phyloP scores from a whole-genome alignment of 2,797 vertebrate genomes.

The Anguilla marmorata region DNA sequence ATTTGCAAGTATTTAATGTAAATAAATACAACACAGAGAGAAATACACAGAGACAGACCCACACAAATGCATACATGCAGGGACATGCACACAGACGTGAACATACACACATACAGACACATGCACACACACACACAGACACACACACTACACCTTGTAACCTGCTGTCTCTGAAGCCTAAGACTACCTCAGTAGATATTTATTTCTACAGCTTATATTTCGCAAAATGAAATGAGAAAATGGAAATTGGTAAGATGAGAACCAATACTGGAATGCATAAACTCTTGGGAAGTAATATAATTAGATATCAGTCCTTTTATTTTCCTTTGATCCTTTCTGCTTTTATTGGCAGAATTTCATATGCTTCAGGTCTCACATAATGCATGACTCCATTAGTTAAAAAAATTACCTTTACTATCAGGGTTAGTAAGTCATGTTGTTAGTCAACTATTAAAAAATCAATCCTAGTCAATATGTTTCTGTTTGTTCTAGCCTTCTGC shows the following conservation, averaged over 20 bases:
- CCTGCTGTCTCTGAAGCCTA: neutral
- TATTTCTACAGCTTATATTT: neutral
- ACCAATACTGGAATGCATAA: too few species aligned
- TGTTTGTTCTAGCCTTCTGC: too few species aligned
- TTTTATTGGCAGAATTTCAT: too few species aligned
- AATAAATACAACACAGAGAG: neutral
- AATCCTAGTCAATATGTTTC: neutral
- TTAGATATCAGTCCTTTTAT: too few species aligned
- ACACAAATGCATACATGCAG: neutral
- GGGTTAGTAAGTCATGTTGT: neutral
- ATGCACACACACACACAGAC: neutral
- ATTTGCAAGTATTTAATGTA: neutral
- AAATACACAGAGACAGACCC: neutral
- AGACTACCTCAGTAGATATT: neutral
- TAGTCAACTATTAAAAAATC: neutral
- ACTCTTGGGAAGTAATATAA: too few species aligned
- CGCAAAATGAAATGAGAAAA: neutral
- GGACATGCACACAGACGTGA: neutral
- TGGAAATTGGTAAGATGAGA: too few species aligned
- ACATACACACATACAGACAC: neutral
- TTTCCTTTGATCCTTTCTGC: too few species aligned
- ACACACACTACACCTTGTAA: neutral
- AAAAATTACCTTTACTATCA: neutral
- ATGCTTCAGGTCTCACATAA: neutral
- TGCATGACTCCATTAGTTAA: neutral